Base-by-base conservation (phyloP, 2,888 invertebrate species). In the Sphaerophoria rueppellii region DNA sequence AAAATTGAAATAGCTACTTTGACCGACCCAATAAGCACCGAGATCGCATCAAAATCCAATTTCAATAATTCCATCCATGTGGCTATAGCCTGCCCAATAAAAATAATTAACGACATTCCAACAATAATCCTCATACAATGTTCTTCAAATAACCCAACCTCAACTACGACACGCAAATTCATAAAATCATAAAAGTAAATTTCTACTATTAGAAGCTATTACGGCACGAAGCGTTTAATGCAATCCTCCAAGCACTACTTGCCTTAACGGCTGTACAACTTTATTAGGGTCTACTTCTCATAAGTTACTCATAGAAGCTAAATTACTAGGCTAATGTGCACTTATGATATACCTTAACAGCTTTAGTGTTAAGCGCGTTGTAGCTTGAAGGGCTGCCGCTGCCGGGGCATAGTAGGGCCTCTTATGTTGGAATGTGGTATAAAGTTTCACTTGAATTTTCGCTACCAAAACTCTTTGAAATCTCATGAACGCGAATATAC, bases 261-360 rank as follows among this genome's bases (percentile, higher is more conserved):
- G 34, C 60, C 43, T 76, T 80, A 75, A 76, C 24, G 72, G 52
- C 72, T 61, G 72, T 58, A 67, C 55, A 65, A 69, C 67, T 83
- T 80, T 83, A 83, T 75, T 80, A 80, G 83, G 80, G 83, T 83
- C 67, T 76, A 32, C 55, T 60, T 60, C 58, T 32, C 50, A 75
- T 75, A 80, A 80, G 57, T 75, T 77, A 52, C 73, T 77, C 80
- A 70, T 81, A 76, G 43, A 55, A 70, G 37, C 50, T 65, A 85
- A 76, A 77, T 85, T 85, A 85, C 76, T 48, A 46, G 58, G 50
- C 73, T 65, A 76, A 81, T 85, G 58, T 73, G 24, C 70, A 52
- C 70, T 81, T 85, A 77, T 85, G 81, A 77, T 73, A 48, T 48
- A 24, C 61, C 46, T 54, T 32, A 61, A 34, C 32, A n/a, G 48